Base-by-base conservation (phyloP, 1,140 invertebrate genomes). In the Hyles euphorbiae region DNA sequence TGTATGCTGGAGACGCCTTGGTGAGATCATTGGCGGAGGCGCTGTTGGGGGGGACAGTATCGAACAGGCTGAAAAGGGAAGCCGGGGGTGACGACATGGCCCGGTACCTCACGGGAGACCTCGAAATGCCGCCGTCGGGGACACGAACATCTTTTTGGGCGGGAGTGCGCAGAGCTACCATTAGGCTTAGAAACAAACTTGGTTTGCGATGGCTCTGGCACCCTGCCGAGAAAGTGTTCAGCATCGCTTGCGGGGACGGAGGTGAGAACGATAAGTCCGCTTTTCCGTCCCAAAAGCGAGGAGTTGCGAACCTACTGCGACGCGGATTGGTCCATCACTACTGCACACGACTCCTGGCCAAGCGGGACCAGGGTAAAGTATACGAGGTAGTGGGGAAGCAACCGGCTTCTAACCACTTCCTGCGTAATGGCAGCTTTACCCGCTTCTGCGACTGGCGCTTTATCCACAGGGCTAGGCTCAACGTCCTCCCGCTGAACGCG, bases 391-490 rank as follows among this genome's bases (percentile, higher is more conserved):
- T 22, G 5, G 2, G 0, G 9, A 22, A 32, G 32, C 10, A 32
- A 5, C 9, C 34, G 11, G 9, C 12, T 6, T 43, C 34, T 22
- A 54, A 54, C 11, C 53, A 54, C 53, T 54, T 54, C 40, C 43
- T 54, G 3, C 36, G 53, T 6, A 44, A n/a, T 43, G 53, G 53
- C 40, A 40, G 8, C 5, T 43, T 43, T 32, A 54, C 53, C 4
- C 53, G 53, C 3, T 54, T 54, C 43, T 43, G 34, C 44, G 53
- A 54, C n/a, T 44, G 53, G 36, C 34, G 53, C 10, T 54, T 54
- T 44, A 44, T 54, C 36, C 53, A 54, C n/a, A 10, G 46, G 5
- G 46, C 46, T 10, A 10, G 51, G 33, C 34, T 34, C 6, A 11
- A 11, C 9, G 5, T 36, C 10, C 34, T 34, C 5, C 52, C 52